Evolutionary conservation across 2,113 vertebrate species (phyloP), one percentile per base, ranked within the genome.

Genomic region (Pyxicephalus adspersus): DNA sequence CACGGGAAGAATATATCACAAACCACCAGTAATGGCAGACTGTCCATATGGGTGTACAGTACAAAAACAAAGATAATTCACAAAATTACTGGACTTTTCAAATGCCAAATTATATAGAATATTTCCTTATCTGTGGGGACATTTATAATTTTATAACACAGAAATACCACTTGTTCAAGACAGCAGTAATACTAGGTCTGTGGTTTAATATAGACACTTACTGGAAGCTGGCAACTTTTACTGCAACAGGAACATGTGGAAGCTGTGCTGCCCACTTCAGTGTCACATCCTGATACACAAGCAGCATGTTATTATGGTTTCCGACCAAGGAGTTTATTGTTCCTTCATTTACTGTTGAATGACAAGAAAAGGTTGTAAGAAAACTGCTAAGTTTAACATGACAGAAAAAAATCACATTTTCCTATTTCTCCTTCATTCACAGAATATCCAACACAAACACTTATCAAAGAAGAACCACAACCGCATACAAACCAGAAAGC

Each of bases 221-320:
- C 98, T 90, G 91, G 84, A 98, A 93, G 88, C 90, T 96, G 0
- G 92, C 95, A 64, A 99, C 87, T 81, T 92, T 92, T 9, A 96
- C 85, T 38, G 94, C 90, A 9, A 99, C 93, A 28, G 98, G 96
- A 81, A 94, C 60, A 0, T 93, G 94, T 29, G 95, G 83, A 45
- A 99, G 95, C 84, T 98, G 96, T 67, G 96, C 85, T 4, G 94
- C 97, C 98, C 98, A 99, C 89, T 95, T 97, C 84, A 99, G 87
- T 1, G 94, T 95, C 84, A 96, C 90, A 26, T 97, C 95, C 89
- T 98, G 95, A 90, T 97, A 99, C 81, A 99, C 86, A 85, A 96
- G 94, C 88, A 99, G 87, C 91, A 96, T 95, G 86, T 90, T 94
- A 85, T 88, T 95, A 77, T 98, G 96, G 91, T 95, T 98, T 67